Base-by-base conservation (phyloP, 2,888 invertebrate genomes). In the Ischnura elegans region DNA sequence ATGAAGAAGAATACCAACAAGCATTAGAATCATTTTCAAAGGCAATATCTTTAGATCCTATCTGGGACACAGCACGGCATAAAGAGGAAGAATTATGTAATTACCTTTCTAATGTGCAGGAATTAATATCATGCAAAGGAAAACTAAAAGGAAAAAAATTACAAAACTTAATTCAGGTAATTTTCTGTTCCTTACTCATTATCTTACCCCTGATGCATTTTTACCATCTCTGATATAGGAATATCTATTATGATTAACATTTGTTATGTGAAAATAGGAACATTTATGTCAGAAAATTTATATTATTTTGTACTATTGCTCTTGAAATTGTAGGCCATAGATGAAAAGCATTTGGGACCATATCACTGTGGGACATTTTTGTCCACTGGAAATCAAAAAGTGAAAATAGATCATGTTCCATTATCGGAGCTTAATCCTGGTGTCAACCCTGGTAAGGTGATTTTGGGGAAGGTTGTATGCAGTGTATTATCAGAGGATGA, bases 381-480 rank as follows among this genome's bases (percentile, higher is more conserved):
- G 5, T 96, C 96, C 25, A 95, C 96, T 3, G 95, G 95, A 87
- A 96, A 96, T 10, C 96, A 97, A 95, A 96, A 96, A 51, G 96
- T 97, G 2, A 96, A 96, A 95, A 95, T 97, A 94, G 95, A 96
- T 85, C 95, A 96, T 94, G 95, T 96, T 13, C 95, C 95, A 1
- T 95, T 98, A 25, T 96, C 96, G 66, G 96, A 97, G 66, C 95
- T 98, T 94, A 96, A 96, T 90, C 96, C 97, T 6, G 98, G 98
- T 3, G 95, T 96, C 19, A 98, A 98, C 95, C 95, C 96, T 61
- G 97, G 97, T 94, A 97, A 97, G 95, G 97, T 98, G 0, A 95
- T 98, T 0, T 95, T 98, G 94, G 98, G 98, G 4, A 97, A 97
- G 95, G 98, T 98, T 43, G 97, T 98, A 4, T 98, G 98, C 95